Evolutionary conservation across 2,797 vertebrate genomes (phyloP).

Genomic region (Fistularia commersonii): DNA sequence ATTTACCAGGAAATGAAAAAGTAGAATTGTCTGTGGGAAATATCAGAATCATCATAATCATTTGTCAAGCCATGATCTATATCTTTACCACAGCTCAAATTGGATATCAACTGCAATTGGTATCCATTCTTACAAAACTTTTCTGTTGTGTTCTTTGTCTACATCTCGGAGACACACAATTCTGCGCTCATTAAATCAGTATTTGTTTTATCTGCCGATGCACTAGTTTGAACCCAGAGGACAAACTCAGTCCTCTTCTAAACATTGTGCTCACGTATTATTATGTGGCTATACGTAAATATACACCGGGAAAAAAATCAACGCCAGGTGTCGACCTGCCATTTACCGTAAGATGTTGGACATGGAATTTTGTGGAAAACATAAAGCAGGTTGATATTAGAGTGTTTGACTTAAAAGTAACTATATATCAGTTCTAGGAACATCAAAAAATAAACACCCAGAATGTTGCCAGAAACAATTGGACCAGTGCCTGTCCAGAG

Average conservation of each 20-base stretch:
- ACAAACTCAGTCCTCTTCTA: background rate
- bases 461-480: no score
- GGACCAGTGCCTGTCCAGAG: no score
- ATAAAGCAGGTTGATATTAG: no score
- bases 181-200: conserved; percentile 9
- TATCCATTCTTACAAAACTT: conserved; percentile 46
- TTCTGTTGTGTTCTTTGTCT: conserved; percentile 25
- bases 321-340: no score
- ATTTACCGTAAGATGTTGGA: no score
- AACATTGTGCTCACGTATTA: no score
- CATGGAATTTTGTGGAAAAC: no score
- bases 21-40: conserved; percentile 68
- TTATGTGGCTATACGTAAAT: no score
- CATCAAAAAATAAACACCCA: no score
- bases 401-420: no score
- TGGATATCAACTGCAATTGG: conserved; percentile 29
- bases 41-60: conserved; percentile 77
- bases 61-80: conserved; percentile 71
- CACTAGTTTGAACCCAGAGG: background rate
- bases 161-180: conserved; percentile 13
- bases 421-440: no score
- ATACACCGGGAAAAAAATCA: no score
- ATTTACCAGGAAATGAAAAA: conserved; percentile 85
- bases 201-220: conserved; percentile 10
- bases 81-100: conserved; percentile 52